Evolutionary conservation across 23 tunicate genomes (phyloP).

Genomic region (Ciona savignyi): DNA sequence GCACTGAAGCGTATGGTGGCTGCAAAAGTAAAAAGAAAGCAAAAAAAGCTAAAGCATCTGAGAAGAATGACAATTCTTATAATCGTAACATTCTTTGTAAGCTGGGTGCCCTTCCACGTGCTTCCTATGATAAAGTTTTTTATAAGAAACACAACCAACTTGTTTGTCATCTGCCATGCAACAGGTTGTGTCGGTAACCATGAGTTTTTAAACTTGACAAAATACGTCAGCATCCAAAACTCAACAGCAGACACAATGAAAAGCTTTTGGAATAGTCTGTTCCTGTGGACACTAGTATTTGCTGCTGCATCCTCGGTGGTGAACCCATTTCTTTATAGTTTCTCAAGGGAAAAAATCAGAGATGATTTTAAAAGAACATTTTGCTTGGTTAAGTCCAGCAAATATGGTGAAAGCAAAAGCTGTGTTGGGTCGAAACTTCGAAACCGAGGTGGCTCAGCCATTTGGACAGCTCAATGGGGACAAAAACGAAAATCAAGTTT

Average conservation of each 20-base stretch:
- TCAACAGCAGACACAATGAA: background rate
- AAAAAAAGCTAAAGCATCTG: slow-evolving; percentile 38
- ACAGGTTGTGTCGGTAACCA: slow-evolving; percentile 1
- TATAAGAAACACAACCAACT: background rate
- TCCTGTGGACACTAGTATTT: slow-evolving; percentile 50
- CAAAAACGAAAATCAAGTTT: background rate
- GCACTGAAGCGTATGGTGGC: slow-evolving; percentile 57
- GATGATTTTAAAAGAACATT: slow-evolving; percentile 25
- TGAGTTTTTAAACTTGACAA: background rate
- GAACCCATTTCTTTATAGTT: slow-evolving; percentile 55
- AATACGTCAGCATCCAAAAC: background rate
- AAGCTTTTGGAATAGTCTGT: slow-evolving; percentile 7
- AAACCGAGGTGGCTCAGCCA: slow-evolving; percentile 6
- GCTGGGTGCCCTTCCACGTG: slow-evolving; percentile 64
- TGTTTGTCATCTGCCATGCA: background rate
- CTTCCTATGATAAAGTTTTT: slow-evolving; percentile 21
- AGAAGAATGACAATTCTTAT: slow-evolving; percentile 58
- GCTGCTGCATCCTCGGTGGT: slow-evolving; percentile 40
- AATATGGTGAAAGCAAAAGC: background rate
- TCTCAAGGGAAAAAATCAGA: slow-evolving; percentile 69
- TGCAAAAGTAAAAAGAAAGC: slow-evolving; percentile 32
- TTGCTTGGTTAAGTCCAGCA: background rate
- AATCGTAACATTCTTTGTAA: slow-evolving; percentile 34
- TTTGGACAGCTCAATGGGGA: slow-evolving; percentile 20
- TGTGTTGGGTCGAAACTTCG: background rate